Percentiles rank a stretch among this genome's conserved stretches.
These are phyloP conservation scores for Cyrtonyx montezumae DNA, from an alignment of 2,113 vertebrate species.

Conservation along the genomic window DNA sequence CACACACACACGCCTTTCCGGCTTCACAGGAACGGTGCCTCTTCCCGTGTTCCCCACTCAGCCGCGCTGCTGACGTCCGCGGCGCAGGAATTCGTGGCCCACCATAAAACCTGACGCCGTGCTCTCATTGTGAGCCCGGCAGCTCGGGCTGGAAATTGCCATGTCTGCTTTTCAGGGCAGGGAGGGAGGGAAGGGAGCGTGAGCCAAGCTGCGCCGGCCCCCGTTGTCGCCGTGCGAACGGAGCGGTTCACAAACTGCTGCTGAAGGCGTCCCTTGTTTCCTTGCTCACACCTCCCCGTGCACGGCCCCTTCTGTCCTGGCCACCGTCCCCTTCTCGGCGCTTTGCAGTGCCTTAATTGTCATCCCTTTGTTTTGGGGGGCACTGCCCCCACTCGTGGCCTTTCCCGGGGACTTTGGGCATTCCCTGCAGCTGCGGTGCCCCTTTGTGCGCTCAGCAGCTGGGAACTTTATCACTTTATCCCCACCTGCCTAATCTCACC, in stretches of 20 bases:
- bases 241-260: background rate
- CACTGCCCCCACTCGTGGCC: background rate
- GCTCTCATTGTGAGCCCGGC: background rate
- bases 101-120: constrained; percentile 50
- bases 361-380: background rate
- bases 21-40: background rate
- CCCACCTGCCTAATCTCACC: background rate
- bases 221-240: background rate
- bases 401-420: fast-evolving
- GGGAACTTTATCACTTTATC: background rate
- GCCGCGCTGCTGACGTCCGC: background rate
- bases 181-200: background rate
- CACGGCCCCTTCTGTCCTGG: background rate
- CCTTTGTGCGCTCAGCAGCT: background rate
- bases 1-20: background rate
- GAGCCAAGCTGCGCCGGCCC: background rate
- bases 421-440: background rate
- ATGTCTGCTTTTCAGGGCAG: background rate
- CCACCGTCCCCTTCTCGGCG: background rate
- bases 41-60: background rate
- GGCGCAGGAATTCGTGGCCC: background rate
- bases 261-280: background rate
- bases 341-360: background rate
- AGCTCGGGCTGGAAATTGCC: background rate
- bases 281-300: background rate